Conservation (phyloP, 2,113 vertebrate species). For the Glaucomys volans region DNA sequence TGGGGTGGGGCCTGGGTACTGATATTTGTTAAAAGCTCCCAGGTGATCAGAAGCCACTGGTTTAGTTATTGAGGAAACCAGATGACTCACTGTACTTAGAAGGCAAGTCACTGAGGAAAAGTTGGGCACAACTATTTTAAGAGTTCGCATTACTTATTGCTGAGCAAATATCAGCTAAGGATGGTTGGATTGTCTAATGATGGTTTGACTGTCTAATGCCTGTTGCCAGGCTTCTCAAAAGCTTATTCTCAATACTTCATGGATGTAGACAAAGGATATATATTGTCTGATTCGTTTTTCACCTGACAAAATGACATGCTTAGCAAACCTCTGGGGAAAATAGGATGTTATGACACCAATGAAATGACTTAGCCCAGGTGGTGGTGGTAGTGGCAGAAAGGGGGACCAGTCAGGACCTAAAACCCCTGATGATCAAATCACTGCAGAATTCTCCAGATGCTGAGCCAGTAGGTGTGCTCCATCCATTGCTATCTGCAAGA, state of each 20-base stretch:
- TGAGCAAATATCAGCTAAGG: background rate
- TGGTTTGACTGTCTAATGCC: background rate
- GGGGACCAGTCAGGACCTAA: background rate
- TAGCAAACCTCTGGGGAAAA: background rate
- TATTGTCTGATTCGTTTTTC: background rate
- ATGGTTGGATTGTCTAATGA: background rate
- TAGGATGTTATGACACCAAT: background rate
- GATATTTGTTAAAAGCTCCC: conserved; percentile 6
- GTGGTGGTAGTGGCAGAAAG: background rate
- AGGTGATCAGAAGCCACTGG: background rate
- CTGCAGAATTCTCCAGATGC: background rate
- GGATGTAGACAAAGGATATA: background rate
- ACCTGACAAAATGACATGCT: background rate
- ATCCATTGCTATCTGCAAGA: accelerated
- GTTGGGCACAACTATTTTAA: background rate
- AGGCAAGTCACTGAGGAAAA: background rate
- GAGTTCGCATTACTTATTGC: background rate
- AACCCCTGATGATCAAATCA: background rate
- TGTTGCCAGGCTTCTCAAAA: background rate
- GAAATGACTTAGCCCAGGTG: background rate
- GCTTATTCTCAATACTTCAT: background rate
- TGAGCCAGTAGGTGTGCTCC: background rate
- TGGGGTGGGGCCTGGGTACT: conserved; percentile 31
- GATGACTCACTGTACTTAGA: conserved; percentile 19
- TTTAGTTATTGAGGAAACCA: conserved; percentile 13